Evolutionary conservation across 2,113 vertebrate species (phyloP), one percentile per base, ranked within the genome.

Genomic region (Saguinus imperator): DNA sequence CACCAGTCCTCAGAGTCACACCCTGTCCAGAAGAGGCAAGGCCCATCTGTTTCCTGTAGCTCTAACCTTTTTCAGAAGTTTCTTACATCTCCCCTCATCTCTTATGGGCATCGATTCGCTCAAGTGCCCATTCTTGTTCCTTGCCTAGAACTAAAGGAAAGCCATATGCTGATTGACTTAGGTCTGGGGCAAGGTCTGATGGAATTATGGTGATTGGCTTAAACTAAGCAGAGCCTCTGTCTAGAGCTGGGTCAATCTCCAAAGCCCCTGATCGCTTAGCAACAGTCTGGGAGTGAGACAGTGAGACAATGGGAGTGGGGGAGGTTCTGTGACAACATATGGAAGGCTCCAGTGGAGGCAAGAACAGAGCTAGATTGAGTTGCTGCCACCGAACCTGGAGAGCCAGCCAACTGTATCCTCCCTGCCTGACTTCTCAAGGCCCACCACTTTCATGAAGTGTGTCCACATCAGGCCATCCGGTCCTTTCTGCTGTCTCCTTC

Each of bases 161-260:
- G 91, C 86, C 76, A 75, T 13, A n/a, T 89, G 76, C 92, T 93
- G 75, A 93, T 4, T 76, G 89, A 92, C 76, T 79, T n/a, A 45
- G 45, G 84, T 90, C 92, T 89, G 61, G 57, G 37, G 64, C 89
- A 89, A 92, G 87, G 96, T 84, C 61, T 94, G 90, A 95, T 12
- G 50, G 95, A 77, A 97, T 96, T 95, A 97, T 16, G 3, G 45
- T 55, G 76, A 92, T 82, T 84, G 94, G 95, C 84, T 97, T 96
- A 97, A 57, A 45, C 89, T 95, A 94, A 93, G 87, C 84, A 61
- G 82, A 79, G 83, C 37, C 84, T 84, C 40, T 32, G 37, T 68
- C 66, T 37, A 3, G 13, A 85, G 94, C 96, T 92, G 92, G 92
- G 92, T 95, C 96, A 97, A 95, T 95, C 96, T 94, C 87, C 68